Evolutionary conservation across 2,888 invertebrate species (phyloP).

Genomic region (Aspidiotus destructor): DNA sequence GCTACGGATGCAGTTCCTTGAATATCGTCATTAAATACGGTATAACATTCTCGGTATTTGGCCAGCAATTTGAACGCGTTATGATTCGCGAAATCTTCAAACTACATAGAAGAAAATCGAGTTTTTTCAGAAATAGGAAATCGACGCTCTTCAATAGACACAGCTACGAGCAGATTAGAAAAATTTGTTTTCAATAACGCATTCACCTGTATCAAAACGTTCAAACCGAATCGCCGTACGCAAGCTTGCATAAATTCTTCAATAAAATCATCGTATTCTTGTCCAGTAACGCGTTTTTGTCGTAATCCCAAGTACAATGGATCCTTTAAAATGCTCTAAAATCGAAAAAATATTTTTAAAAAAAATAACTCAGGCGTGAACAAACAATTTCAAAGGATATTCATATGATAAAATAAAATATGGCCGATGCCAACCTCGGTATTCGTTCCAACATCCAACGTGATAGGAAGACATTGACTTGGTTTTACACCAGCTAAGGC

Average conservation of each 20-base stretch:
- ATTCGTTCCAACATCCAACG: conserved; percentile 62
- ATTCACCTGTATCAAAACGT: conserved; percentile 61
- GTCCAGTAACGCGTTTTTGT: conserved; percentile 72
- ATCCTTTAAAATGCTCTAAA: conserved; percentile 70
- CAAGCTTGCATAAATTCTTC: conserved; percentile 96
- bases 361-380: background rate
- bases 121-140: background rate
- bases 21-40: conserved; percentile 98
- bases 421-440: conserved; percentile 46
- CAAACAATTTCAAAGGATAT: background rate
- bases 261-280: conserved; percentile 80
- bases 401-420: background rate
- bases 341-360: conserved; percentile 30
- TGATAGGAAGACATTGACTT: conserved; percentile 85
- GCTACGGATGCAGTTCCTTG: conserved; percentile 93
- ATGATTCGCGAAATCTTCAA: conserved; percentile 96
- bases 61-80: conserved; percentile 90
- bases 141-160: background rate
- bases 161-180: background rate
- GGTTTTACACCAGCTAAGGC: conserved; percentile 95
- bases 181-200: too few species aligned
- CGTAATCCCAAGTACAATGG: conserved; percentile 89
- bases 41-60: conserved; percentile 78
- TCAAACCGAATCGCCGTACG: conserved; percentile 73
- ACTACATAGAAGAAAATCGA: conserved; percentile 50